These are phyloP conservation scores for Ochotona curzoniae DNA, from an alignment of 2,113 vertebrate genomes.

Conservation along the genomic window DNA sequence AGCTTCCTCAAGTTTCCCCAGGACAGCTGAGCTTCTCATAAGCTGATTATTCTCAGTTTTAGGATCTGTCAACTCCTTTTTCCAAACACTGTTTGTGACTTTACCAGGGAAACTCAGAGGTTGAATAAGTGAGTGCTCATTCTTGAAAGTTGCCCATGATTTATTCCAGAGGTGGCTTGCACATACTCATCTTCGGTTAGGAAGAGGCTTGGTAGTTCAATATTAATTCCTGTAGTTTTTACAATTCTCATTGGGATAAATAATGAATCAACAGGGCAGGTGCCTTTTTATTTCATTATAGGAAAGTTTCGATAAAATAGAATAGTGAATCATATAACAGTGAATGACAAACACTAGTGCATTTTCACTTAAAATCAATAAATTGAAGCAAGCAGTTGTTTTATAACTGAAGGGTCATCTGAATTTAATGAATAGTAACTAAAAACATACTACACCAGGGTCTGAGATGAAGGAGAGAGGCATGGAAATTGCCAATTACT, in stretches of 20 bases:
- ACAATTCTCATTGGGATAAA: constrained; percentile 60
- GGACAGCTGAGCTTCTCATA: neutral
- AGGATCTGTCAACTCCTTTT: neutral
- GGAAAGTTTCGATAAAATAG: constrained; percentile 70
- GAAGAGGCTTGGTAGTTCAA: constrained; percentile 40
- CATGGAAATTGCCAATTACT: constrained; percentile 9
- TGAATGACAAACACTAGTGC: constrained; percentile 59
- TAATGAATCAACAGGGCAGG: constrained; percentile 75
- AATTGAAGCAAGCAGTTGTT: constrained; percentile 62
- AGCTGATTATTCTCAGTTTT: neutral
- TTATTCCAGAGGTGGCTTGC: neutral
- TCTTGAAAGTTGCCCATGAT: constrained; percentile 4
- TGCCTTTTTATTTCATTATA: constrained; percentile 71
- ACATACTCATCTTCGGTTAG: neutral
- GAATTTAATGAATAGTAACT: constrained; percentile 74
- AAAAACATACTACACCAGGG: constrained; percentile 60
- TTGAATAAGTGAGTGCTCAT: constrained; percentile 56
- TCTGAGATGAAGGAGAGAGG: neutral
- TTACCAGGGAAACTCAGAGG: neutral
- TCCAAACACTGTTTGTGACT: neutral
- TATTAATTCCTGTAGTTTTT: constrained; percentile 63
- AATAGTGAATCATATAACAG: constrained; percentile 49
- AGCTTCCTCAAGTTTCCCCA: neutral
- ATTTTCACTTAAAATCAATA: constrained; percentile 79
- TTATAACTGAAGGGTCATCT: constrained; percentile 64